Conservation (phyloP, 2,113 vertebrate species). For the Pungitius pungitius region DNA sequence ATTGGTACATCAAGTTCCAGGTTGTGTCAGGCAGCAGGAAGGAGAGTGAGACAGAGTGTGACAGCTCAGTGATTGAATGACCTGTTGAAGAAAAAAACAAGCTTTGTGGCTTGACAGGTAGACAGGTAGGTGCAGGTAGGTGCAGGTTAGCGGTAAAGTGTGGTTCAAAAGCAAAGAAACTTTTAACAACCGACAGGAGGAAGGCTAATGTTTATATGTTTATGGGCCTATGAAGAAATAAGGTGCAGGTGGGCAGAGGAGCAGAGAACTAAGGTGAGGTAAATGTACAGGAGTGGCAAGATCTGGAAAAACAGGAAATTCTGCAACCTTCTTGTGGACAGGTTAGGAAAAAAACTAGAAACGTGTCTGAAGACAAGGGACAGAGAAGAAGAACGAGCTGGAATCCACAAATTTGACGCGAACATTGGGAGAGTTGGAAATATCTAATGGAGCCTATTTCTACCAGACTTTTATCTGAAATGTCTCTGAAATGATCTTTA, state of each 20-base stretch:
- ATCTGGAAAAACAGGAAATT: not conserved
- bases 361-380: not conserved
- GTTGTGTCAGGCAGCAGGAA: not conserved
- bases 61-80: not conserved
- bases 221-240: not conserved
- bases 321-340: not conserved
- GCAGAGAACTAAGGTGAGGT: not conserved
- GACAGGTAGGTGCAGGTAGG: not conserved
- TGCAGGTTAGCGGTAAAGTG: not conserved
- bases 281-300: not conserved
- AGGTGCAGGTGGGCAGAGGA: not conserved
- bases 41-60: not conserved
- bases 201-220: not conserved
- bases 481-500: conserved; percentile 13
- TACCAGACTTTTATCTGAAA: conserved; percentile 10
- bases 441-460: not conserved
- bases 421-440: not conserved
- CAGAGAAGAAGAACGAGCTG: not conserved
- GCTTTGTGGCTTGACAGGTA: not conserved
- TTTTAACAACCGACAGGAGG: not conserved
- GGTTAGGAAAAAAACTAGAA: not conserved
- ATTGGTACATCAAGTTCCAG: not conserved
- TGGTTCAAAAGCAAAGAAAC: not conserved
- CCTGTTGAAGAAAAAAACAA: not conserved
- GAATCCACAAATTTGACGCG: not conserved